Evolutionary conservation across 2,888 invertebrate species (phyloP).

Genomic region (Pristionchus maxplancki): DNA sequence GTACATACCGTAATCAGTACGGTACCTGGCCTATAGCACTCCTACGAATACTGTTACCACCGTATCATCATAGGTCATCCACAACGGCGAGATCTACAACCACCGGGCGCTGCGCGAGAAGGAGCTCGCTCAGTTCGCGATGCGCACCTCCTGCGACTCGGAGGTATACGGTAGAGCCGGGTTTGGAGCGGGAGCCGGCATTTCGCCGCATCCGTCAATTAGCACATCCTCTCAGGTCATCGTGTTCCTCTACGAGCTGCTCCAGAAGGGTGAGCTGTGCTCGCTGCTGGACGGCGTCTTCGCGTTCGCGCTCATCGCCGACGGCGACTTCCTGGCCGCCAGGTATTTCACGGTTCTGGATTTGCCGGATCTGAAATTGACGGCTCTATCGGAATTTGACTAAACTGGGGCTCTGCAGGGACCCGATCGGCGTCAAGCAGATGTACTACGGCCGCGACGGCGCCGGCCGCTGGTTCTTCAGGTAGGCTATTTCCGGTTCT

Average conservation of each 20-base stretch:
- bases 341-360: constrained; percentile 37
- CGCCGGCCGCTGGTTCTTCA: constrained; percentile 73
- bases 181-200: too few relatives aligned
- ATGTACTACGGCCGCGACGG: constrained; percentile 76
- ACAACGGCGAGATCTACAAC: constrained; percentile 91
- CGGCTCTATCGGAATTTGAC: background rate
- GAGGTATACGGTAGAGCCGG: constrained; percentile 75
- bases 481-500: constrained; percentile 55
- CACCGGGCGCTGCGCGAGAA: constrained; percentile 78
- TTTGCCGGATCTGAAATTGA: background rate
- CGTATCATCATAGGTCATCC: constrained; percentile 67
- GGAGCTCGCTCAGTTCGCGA: constrained; percentile 61
- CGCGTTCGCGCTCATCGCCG: constrained; percentile 80
- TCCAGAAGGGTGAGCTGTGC: constrained; percentile 65
- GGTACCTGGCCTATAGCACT: too few relatives aligned
- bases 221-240: constrained; percentile 62
- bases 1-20: too few relatives aligned
- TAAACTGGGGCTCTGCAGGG: constrained; percentile 59
- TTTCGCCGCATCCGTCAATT: too few relatives aligned
- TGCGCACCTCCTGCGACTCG: constrained; percentile 79
- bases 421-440: constrained; percentile 78
- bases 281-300: constrained; percentile 89
- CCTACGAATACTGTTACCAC: too few relatives aligned
- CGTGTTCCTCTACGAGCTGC: constrained; percentile 73
- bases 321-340: constrained; percentile 75